A percentile compares a stretch with the other conserved stretches of the same genome.
These are phyloP conservation scores for Orius laevigatus DNA, from an alignment of 1,140 invertebrate species.

Conservation along the genomic window DNA sequence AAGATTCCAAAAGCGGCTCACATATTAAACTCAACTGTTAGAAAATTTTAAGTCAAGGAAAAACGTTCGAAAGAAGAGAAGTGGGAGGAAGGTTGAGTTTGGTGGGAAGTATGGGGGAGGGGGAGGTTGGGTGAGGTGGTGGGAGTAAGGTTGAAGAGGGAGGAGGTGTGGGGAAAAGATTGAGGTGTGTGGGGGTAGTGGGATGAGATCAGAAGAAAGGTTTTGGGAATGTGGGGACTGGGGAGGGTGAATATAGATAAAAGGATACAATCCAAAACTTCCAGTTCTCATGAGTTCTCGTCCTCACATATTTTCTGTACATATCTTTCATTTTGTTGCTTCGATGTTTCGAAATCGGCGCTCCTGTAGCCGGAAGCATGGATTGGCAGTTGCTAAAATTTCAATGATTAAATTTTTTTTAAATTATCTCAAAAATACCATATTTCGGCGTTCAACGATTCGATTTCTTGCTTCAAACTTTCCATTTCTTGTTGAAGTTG, in stretches of 20 bases:
- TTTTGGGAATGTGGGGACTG: no score
- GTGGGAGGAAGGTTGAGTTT: no score
- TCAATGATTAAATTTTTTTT: background rate
- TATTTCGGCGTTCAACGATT: slow-evolving; percentile 76
- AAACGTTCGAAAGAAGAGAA: no score
- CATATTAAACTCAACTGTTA: slow-evolving; percentile 78
- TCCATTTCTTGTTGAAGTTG: slow-evolving; percentile 84
- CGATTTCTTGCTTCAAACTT: slow-evolving; percentile 67
- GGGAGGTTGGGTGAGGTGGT: no score
- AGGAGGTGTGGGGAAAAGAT: no score
- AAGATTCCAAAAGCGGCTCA: slow-evolving; percentile 72
- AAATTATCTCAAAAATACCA: slow-evolving; percentile 36
- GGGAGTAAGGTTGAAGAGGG: no score
- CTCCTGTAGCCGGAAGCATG: slow-evolving; percentile 86
- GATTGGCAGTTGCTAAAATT: slow-evolving; percentile 68
- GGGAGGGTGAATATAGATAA: no score
- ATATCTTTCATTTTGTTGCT: slow-evolving; percentile 88
- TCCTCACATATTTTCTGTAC: slow-evolving; percentile 81
- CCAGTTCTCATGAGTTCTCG: slow-evolving; percentile 79
- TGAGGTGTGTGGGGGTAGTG: no score
- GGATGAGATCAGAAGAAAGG: no score
- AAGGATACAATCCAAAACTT: slow-evolving; percentile 95
- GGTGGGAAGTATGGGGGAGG: no score
- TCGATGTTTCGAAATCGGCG: slow-evolving; percentile 73
- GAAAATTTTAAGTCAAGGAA: no score